Evolutionary conservation across 2,888 invertebrate species (phyloP).

Genomic region (Rhamnusium bicolor): DNA sequence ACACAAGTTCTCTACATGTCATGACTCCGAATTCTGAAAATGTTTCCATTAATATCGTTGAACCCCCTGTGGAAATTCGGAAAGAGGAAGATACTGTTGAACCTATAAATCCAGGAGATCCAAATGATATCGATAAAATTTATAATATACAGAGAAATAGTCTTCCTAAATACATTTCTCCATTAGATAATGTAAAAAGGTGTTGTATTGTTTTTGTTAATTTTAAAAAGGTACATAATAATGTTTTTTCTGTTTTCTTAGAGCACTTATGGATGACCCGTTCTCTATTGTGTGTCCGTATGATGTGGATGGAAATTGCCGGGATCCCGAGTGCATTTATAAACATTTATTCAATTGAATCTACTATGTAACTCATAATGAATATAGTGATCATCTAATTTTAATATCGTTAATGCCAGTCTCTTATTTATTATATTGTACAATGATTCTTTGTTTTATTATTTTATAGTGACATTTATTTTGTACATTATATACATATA

Average conservation of each 20-base stretch:
- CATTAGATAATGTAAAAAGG: conserved; percentile 63
- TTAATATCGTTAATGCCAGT: conserved; percentile 12
- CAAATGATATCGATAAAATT: conserved; percentile 58
- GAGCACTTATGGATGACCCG: conserved; percentile 60
- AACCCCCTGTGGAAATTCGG: not conserved
- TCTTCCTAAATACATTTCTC: conserved; percentile 65
- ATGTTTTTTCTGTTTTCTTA: conserved; percentile 43
- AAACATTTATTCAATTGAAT: conserved; percentile 59
- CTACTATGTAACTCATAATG: not conserved
- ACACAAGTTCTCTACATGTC: conserved; percentile 15
- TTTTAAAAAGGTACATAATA: not conserved
- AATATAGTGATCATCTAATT: not conserved
- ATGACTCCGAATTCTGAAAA: conserved; percentile 9
- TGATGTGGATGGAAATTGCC: conserved; percentile 67
- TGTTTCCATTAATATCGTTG: not conserved
- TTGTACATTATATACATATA: conserved; percentile 13
- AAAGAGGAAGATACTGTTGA: not conserved
- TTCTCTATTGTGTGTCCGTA: conserved; percentile 67
- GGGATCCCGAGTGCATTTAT: conserved; percentile 67
- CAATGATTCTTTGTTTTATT: conserved; percentile 8
- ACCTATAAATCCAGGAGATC: conserved; percentile 46
- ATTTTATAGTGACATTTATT: conserved; percentile 1
- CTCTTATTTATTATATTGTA: not conserved
- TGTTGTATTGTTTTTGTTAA: conserved; percentile 37
- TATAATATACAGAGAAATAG: conserved; percentile 30